Base-by-base conservation (phyloP, 2,888 invertebrate species). In the Nomada flava region DNA sequence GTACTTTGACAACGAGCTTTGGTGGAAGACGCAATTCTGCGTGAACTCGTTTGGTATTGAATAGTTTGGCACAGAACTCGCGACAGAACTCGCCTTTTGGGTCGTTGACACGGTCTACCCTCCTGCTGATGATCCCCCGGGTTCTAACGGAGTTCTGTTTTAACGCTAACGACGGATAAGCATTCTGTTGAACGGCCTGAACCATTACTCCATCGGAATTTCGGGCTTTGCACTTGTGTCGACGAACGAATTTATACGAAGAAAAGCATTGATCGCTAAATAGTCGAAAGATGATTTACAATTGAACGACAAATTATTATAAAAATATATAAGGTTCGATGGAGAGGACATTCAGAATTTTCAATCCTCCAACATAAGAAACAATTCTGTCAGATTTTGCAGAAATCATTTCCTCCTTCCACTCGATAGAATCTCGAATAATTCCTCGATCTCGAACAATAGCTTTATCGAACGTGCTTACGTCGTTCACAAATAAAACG, bases 1-100 rank as follows among this genome's bases (percentile, higher is more conserved):
- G 5, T 36, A 36, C 36, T 7, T 36, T 5, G 7, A 36, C 7
- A 36, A 7, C 7, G 36, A 36, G 36, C 7, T 36, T 36, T 36
- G 36, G 36, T 36, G 62, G 76, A 74, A 84, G 62, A 75, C 73
- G 64, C 64, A 52, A 63, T 69, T 72, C 57, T 87, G 86, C 82
- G 87, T 80, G 74, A 79, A 65, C 73, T 74, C 74, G 74, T 78
- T 78, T 62, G 68, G 65, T 36, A 65, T 72, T 50, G 78, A 84
- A 88, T 82, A 86, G 79, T 88, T 88, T 88, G 88, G 88, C 88
- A 87, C 84, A 80, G 72, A 75, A 67, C 50, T 53, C 20, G 65
- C 80, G 10, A 53, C 82, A 74, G 53, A 71, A 20, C 73, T 71
- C 60, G 29, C 36, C 67, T 29, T 72, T 13, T 73, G 36, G 83